A percentile compares a stretch with the other conserved stretches of the same genome.
These are phyloP conservation scores for Goniozus legneri DNA, from an alignment of 1,140 invertebrate species.

Conservation along the genomic window DNA sequence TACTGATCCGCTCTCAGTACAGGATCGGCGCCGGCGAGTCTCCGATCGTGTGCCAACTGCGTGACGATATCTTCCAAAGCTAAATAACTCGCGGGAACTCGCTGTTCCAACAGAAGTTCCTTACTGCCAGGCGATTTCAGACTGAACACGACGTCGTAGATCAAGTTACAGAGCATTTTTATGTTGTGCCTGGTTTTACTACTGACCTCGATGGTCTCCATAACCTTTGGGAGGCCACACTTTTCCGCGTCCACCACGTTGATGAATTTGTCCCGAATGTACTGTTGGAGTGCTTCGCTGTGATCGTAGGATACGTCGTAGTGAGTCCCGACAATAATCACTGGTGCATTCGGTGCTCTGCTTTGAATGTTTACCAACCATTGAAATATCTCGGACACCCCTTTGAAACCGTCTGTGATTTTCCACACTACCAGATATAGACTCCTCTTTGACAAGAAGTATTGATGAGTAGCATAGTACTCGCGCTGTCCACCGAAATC, in stretches of 20 bases:
- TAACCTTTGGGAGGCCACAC: conserved; percentile 87
- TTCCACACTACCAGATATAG: conserved; percentile 95
- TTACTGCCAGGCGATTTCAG: conserved; percentile 86
- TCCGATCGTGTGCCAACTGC: conserved; percentile 72
- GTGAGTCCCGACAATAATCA: conserved; percentile 92
- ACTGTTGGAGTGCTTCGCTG: conserved; percentile 80
- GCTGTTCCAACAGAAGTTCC: conserved; percentile 87
- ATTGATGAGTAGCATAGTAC: conserved; percentile 97
- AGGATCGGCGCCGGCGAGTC: conserved; percentile 70
- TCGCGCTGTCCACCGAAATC: conserved; percentile 98
- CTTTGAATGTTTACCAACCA: conserved; percentile 96
- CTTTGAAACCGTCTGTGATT: conserved; percentile 88
- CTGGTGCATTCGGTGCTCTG: conserved; percentile 88
- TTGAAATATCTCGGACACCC: conserved; percentile 85
- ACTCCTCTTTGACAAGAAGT: conserved; percentile 94
- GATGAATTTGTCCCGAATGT: conserved; percentile 87
- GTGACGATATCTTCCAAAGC: conserved; percentile 89
- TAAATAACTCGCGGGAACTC: conserved; percentile 93
- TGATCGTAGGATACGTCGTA: conserved; percentile 83
- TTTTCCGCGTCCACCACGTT: conserved; percentile 94
- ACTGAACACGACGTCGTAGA: conserved; percentile 93
- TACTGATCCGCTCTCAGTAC: conserved; percentile 87
- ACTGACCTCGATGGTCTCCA: conserved; percentile 90
- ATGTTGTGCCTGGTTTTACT: conserved; percentile 91
- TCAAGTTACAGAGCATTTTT: conserved; percentile 83